Conservation (phyloP, 2,797 vertebrate species). For the Hydrolagus colliei region DNA sequence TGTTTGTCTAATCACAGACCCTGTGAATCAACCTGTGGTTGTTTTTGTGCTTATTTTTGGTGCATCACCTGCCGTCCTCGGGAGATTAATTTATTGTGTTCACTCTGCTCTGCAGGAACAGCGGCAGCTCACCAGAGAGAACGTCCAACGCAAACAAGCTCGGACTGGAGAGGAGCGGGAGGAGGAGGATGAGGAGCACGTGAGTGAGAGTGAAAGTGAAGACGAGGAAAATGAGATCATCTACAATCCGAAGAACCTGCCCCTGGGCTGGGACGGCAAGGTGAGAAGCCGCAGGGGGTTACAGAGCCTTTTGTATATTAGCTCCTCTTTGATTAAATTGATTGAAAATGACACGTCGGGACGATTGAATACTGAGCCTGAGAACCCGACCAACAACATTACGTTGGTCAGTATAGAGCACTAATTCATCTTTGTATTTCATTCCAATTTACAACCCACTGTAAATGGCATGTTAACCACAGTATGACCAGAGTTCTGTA, state of each 20-base stretch:
- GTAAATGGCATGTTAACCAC: too few relatives aligned
- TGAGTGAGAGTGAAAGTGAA: slow-evolving; percentile 93
- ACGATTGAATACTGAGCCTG: too few relatives aligned
- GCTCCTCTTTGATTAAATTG: too few relatives aligned
- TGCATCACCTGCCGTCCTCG: neutral
- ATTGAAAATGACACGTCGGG: too few relatives aligned
- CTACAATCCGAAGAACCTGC: slow-evolving; percentile 96
- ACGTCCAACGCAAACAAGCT: slow-evolving; percentile 92
- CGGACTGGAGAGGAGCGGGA: slow-evolving; percentile 90
- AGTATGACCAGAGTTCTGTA: neutral
- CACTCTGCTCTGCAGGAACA: slow-evolving; percentile 66
- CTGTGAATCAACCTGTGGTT: neutral
- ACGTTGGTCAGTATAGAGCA: too few relatives aligned
- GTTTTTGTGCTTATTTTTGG: slow-evolving; percentile 12
- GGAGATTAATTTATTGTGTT: slow-evolving; percentile 12
- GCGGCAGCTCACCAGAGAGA: slow-evolving; percentile 91
- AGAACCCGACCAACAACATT: too few relatives aligned
- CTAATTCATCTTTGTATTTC: too few relatives aligned
- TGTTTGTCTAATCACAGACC: neutral
- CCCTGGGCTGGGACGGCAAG: slow-evolving; percentile 95
- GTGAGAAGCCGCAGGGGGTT: slow-evolving; percentile 45
- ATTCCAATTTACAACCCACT: too few relatives aligned
- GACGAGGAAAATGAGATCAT: slow-evolving; percentile 98
- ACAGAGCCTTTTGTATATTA: too few relatives aligned
- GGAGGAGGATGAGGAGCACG: slow-evolving; percentile 93